Conservation (phyloP, 2,888 invertebrate genomes). For the Idaea biselata region DNA sequence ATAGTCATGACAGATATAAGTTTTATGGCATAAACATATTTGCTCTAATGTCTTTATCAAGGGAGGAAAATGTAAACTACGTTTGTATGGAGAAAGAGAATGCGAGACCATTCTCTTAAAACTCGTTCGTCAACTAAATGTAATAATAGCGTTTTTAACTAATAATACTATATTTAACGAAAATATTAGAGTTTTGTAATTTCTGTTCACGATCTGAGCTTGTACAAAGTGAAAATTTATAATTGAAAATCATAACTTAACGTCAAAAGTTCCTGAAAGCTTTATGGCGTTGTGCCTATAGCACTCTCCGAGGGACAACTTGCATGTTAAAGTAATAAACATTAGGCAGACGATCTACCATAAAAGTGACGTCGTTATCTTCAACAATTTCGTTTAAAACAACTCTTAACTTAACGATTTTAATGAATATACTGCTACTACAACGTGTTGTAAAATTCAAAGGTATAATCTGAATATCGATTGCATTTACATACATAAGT, state of each 20-base stretch:
- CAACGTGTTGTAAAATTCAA: neutral
- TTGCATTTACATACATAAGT: neutral
- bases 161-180: too few relatives aligned
- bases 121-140: too few relatives aligned
- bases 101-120: too few relatives aligned
- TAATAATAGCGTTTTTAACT: too few relatives aligned
- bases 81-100: too few relatives aligned
- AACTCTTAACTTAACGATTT: conserved; percentile 21
- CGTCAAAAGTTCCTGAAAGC: neutral
- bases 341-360: conserved; percentile 38
- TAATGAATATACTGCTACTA: conserved; percentile 8
- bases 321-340: conserved; percentile 42
- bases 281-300: conserved; percentile 6
- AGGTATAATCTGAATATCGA: neutral
- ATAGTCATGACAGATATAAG: too few relatives aligned
- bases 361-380: conserved; percentile 44
- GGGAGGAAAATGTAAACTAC: too few relatives aligned
- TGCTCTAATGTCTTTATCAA: too few relatives aligned
- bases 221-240: conserved; percentile 3
- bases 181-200: neutral
- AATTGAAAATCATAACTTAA: neutral
- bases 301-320: conserved; percentile 29
- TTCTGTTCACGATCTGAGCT: conserved; percentile 3
- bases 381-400: conserved; percentile 34
- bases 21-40: too few relatives aligned